These are phyloP conservation scores for Camponotus fellah DNA, from an alignment of 2,888 invertebrate genomes.

Conservation along the genomic window DNA sequence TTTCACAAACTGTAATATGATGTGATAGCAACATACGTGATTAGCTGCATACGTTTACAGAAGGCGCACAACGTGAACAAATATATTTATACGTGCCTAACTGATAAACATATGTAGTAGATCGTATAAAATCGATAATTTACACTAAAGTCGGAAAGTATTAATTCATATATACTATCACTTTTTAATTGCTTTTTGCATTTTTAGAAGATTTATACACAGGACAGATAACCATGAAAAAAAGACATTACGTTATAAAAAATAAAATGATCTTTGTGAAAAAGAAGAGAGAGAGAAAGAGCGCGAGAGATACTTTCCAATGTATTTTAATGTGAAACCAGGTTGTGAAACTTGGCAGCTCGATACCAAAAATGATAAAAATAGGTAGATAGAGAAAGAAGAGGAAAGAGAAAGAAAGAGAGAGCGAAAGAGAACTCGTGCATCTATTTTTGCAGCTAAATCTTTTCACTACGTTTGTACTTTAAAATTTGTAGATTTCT, in stretches of 20 bases:
- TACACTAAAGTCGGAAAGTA: constrained; percentile 60
- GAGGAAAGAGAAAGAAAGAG: neutral
- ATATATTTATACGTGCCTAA: constrained; percentile 56
- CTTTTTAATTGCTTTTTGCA: constrained; percentile 66
- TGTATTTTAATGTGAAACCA: constrained; percentile 65
- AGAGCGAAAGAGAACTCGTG: constrained; percentile 71
- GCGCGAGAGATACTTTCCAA: constrained; percentile 31
- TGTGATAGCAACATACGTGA: constrained; percentile 53
- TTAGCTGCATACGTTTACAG: constrained; percentile 53
- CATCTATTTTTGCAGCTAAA: constrained; percentile 84
- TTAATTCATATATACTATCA: constrained; percentile 59
- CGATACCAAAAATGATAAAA: constrained; percentile 81
- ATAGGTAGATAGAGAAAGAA: constrained; percentile 57
- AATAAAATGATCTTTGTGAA: constrained; percentile 15
- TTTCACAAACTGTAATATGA: constrained; percentile 50
- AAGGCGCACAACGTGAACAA: constrained; percentile 41
- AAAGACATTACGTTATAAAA: constrained; percentile 32
- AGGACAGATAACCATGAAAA: constrained; percentile 40
- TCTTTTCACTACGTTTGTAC: constrained; percentile 81
- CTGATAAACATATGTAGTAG: constrained; percentile 51
- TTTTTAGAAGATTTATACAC: constrained; percentile 64
- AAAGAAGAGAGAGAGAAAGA: neutral
- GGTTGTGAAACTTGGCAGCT: constrained; percentile 82
- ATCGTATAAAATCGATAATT: constrained; percentile 56
- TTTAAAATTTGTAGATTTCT: constrained; percentile 74